Conservation (phyloP, 2,113 vertebrate genomes). For the Pomatostomus ruficeps region DNA sequence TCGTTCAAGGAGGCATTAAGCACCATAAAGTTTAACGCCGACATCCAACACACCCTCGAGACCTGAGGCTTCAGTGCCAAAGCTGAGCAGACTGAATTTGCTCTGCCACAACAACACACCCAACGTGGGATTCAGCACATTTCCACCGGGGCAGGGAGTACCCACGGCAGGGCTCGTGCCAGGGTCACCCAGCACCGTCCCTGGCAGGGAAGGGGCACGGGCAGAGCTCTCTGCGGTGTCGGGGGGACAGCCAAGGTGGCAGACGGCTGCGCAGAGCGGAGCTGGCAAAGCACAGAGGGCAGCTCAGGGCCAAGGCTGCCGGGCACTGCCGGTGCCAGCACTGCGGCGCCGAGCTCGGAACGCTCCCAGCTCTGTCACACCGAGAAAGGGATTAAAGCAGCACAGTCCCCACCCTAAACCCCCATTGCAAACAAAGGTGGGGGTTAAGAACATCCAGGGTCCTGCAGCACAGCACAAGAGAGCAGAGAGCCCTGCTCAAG, state of each 20-base stretch:
- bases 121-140: accelerated
- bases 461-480: accelerated
- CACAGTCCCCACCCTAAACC: too few relatives aligned
- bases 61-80: not conserved
- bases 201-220: accelerated
- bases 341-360: not conserved
- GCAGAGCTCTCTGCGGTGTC: accelerated
- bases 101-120: accelerated
- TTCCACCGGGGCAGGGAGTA: accelerated
- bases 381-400: too few relatives aligned
- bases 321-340: not conserved
- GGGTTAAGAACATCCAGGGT: too few relatives aligned
- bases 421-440: too few relatives aligned
- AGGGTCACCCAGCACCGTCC: accelerated
- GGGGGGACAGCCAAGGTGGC: not conserved
- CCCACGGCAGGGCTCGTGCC: not conserved
- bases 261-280: not conserved
- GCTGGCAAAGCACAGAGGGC: not conserved
- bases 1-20: too few relatives aligned
- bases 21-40: too few relatives aligned
- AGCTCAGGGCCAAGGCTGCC: not conserved
- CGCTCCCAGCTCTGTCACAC: not conserved
- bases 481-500: not conserved
- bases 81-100: not conserved
- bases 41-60: too few relatives aligned